Base-by-base conservation (phyloP, 2,113 vertebrate genomes). In the Pelodiscus sinensis region DNA sequence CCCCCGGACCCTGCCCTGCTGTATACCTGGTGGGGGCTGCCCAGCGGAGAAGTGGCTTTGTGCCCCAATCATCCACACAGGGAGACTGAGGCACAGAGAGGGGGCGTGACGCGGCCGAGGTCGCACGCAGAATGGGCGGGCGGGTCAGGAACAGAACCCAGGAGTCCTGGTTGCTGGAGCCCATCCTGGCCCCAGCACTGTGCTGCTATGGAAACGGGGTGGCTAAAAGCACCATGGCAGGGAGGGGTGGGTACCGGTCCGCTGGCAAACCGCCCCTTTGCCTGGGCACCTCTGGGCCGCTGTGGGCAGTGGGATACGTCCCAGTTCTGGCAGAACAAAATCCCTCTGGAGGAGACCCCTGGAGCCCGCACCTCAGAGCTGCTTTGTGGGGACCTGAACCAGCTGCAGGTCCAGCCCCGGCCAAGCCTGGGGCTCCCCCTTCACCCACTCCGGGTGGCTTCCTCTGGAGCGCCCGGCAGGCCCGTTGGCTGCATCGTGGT, bases 301-400 rank as follows among this genome's bases (percentile, higher is more conserved):
- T 94, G 85, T 92, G 92, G 87, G 87, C 75, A 81, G 94, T 65
- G 84, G 38, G 81, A 84, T 91, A 78, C 22, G 65, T 55, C 55
- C 81, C 82, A 91, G 92, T 92, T 95, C 93, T 77, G 52, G 44
- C 50, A 55, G 11, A 27, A 51, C 9, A 11, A 38, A 25, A 27
- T 2, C 38, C 50, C 38, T 15, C 57, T n/a, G 29, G 60, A 31
- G 52, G 81, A 56, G 92, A 94, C 93, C 94, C 94, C 94, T 82
- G 89, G 94, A 93, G 87, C 84, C 95, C 95, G 93, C 95, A 94
- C 93, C 91, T 81, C 79, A 16, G 18, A n/a, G 51, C 31, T n/a
- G 38, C 16, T 11, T 27, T 77, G 77, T 31, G 81, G 57, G 31
- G 57, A 80, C 38, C 21, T 8, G 24, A 89, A 56, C 65, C 65